These are phyloP conservation scores for Polyommatus icarus DNA, from an alignment of 2,888 invertebrate genomes.

Conservation along the genomic window DNA sequence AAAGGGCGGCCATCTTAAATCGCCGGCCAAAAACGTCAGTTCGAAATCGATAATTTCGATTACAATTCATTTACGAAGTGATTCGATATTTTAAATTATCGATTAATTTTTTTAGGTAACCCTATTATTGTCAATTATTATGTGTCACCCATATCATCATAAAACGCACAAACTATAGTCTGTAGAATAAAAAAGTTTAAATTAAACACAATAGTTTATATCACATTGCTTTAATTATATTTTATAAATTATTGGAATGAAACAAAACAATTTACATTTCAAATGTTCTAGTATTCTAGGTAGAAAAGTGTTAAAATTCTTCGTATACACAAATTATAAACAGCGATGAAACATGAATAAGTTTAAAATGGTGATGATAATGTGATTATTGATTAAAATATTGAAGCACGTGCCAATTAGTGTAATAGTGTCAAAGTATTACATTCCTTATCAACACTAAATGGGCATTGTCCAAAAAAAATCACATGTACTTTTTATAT, in stretches of 20 bases:
- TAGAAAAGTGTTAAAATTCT: background rate
- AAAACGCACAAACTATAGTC: no score
- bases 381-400: background rate
- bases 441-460: background rate
- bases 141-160: no score
- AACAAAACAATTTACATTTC: conserved; percentile 47
- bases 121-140: no score
- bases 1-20: no score
- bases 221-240: conserved; percentile 52
- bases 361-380: background rate
- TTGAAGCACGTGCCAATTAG: background rate
- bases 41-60: no score
- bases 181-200: background rate
- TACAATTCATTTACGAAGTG: no score
- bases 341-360: background rate
- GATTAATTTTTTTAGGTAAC: no score
- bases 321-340: background rate
- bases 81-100: no score
- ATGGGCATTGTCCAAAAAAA: no score
- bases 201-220: conserved; percentile 45
- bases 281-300: background rate
- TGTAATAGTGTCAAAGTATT: background rate
- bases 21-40: no score
- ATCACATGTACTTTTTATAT: no score
- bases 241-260: conserved; percentile 69